A percentile compares a stretch with the other conserved stretches of the same genome.
Evolutionary conservation across 1,140 invertebrate genomes (phyloP).

Genomic region (Heliothis subflexa): DNA sequence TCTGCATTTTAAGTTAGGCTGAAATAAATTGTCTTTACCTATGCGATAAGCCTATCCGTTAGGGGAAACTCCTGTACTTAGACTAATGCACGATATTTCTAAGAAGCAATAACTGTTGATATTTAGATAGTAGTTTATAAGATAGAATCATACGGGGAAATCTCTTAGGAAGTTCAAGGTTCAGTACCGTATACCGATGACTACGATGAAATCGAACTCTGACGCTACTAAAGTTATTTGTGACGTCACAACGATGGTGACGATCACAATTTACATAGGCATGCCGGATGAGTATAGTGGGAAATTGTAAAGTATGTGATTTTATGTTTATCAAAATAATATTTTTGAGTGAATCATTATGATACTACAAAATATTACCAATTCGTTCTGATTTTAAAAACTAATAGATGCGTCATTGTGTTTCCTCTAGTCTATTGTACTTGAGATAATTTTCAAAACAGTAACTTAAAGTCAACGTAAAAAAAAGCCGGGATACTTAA

Average conservation of each 20-base stretch:
- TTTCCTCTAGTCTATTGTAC: too few species aligned
- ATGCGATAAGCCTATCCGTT: too few species aligned
- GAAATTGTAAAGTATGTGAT: background rate
- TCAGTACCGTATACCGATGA: background rate
- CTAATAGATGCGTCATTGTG: too few species aligned
- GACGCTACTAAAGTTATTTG: background rate
- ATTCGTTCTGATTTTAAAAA: too few species aligned
- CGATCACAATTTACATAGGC: conserved; percentile 6
- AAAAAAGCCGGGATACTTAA: conserved; percentile 11
- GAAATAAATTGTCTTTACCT: too few species aligned
- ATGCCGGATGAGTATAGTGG: background rate
- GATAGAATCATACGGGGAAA: background rate
- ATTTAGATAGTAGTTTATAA: background rate
- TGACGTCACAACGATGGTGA: conserved; percentile 4
- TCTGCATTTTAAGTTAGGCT: too few species aligned
- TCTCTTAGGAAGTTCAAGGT: conserved; percentile 18
- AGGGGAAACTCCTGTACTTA: too few species aligned
- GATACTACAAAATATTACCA: too few species aligned
- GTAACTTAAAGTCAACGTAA: too few species aligned
- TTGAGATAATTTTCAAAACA: background rate
- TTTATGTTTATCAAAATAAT: conserved; percentile 4
- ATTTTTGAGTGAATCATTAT: background rate
- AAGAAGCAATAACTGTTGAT: background rate
- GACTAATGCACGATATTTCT: background rate
- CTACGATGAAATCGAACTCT: background rate